phyloP scores from a whole-genome alignment of 2,113 vertebrate species.

The Corythornis vintsioides region DNA sequence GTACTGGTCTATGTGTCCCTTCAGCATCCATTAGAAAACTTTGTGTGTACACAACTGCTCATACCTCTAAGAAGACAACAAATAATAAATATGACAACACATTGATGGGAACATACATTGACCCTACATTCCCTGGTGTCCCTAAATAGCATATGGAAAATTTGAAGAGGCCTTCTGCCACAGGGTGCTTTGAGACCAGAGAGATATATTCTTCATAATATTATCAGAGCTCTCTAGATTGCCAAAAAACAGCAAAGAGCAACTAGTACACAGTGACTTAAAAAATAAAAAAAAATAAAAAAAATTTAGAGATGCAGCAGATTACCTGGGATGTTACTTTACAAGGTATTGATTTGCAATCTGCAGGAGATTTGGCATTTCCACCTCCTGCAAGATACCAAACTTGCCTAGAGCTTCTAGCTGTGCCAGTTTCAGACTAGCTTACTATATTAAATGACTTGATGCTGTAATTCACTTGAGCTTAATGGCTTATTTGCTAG shows the following conservation, averaged over 20 bases:
- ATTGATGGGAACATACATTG: not conserved
- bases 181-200: not conserved
- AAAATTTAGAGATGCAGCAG: not conserved
- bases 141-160: not conserved
- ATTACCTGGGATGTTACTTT: not conserved
- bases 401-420: not conserved
- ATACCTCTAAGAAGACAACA: not conserved
- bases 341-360: not conserved
- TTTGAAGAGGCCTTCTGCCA: not conserved
- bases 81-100: not conserved
- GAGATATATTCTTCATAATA: not conserved
- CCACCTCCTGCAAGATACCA: rapidly evolving
- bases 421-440: not conserved
- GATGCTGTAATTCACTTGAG: not conserved
- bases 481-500: not conserved
- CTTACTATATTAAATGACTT: not conserved
- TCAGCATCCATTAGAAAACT: not conserved
- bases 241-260: not conserved
- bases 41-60: not conserved
- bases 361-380: not conserved
- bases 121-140: not conserved
- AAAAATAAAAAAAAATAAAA: rapidly evolving
- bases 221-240: not conserved
- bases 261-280: not conserved
- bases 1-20: not conserved